Evolutionary conservation across 2,113 vertebrate species (phyloP), one percentile per base, ranked within the genome.

Genomic region (Sclerurus mexicanus): DNA sequence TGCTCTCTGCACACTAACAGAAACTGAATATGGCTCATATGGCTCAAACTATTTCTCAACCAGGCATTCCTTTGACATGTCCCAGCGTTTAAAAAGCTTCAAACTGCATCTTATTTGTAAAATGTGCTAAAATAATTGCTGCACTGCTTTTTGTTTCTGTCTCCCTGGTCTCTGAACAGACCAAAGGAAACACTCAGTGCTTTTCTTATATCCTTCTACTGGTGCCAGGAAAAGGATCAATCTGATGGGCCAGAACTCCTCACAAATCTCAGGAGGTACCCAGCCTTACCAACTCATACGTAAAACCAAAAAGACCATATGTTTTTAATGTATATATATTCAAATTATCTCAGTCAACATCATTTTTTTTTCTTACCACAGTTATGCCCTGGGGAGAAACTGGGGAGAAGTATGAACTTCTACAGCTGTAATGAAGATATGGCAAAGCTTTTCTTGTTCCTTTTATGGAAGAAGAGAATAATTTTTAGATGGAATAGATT

Each of bases 321-420:
- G 91, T 87, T 95, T 97, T 95, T 85, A 90, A 95, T 92, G 52
- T 83, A 35, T 44, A 69, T 46, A 37, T 31, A 62, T 91, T 60
- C 49, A 87, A 82, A 74, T 93, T 87, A 91, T 92, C 84, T 94
- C 84, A 87, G 91, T 80, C 91, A 87, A 77, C 66, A 14, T 72
- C 63, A 3, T 52, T 81, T 82, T 84, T 84, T 90, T 78, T 56
- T 58, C 63, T 94, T 64, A 90, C 83, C 56, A 62, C 82, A 93
- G 68, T 50, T 81, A 40, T 52, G 92, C 93, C 76, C 88, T 84
- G 64, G 85, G 90, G 95, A 94, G 85, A 94, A 94, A 87, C 79
- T 89, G 86, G 87, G 76, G 76, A 84, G 72, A 93, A 96, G 25
- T 90, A 95, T 68, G 88, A 96, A 90, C 50, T 87, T 88, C 90